Base-by-base conservation (phyloP, 2,113 vertebrate genomes). In the Podarcis raffonei region DNA sequence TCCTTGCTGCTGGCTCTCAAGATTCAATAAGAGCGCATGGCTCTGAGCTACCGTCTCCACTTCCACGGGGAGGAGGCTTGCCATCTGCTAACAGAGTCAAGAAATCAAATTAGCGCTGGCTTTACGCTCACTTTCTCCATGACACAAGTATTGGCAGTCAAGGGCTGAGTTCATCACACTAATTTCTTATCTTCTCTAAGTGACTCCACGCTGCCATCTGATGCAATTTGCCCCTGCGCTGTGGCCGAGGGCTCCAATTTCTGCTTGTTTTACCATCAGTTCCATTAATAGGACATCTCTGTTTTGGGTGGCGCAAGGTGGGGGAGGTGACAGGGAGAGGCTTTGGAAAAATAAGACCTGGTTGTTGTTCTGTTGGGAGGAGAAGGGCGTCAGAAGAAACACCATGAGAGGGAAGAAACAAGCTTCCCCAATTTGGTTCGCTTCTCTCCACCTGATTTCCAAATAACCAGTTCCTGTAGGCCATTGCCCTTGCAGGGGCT, bases 51-150 rank as follows among this genome's bases (percentile, higher is more conserved):
- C 95, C 92, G 91, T 92, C 91, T 92, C 92, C 0, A 0, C 90
- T 94, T 53, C 94, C 91, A 93, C 1, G 6, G 94, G 95, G 96
- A 95, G 95, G 48, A 95, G 96, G 84, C 94, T 89, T 75, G 89
- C 91, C 88, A 95, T 96, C 94, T 93, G 72, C 92, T 94, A 94
- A 92, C 94, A 88, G 93, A 96, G 92, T 87, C 0, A 42, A 77
- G 89, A 96, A 97, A 98, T 97, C 96, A 92, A 97, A 98, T 98
- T 97, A 96, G 95, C 89, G 89, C 77, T 7, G 57, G 93, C 94
- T 96, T 94, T 93, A 92, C 93, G 84, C 92, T 92, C 92, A 27
- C 94, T 96, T 95, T 94, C 93, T 95, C 93, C 95, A 95, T 94
- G 92, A 95, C 94, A 93, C 94, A 0, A 92, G 93, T 93, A 92